Evolutionary conservation across 2,113 vertebrate species (phyloP), one percentile per base, ranked within the genome.

Genomic region (Takifugu flavidus): DNA sequence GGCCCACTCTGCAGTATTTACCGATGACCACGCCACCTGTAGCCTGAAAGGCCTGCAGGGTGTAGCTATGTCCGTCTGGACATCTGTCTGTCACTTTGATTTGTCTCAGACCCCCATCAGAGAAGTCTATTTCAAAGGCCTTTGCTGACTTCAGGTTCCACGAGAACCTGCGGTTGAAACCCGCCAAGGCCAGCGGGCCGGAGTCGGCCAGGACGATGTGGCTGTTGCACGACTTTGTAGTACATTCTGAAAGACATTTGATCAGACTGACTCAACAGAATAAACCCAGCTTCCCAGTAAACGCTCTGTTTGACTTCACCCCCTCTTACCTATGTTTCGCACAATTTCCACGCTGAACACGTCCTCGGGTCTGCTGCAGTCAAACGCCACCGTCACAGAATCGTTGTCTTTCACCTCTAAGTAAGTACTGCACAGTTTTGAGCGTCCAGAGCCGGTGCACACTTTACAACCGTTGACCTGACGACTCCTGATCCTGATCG

Each of bases 1-100:
- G 74, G 34, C 96, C 96, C 0, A 70, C 85, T 60, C 68, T 83
- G 74, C 96, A 98, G 89, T 93, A 98, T 51, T 78, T 92, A 44
- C 92, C 95, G 0, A 98, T 74, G 27, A 14, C 65, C 67, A 87
- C 89, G 0, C 0, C 45, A 0, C 88, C 73, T 0, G 27, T 47
- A 0, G 73, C 55, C 0, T 93, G 63, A 0, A 3, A 65, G 66
- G 89, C 91, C 8, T 59, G 76, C 62, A 97, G 84, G 10, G 53
- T 82, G 84, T 93, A 94, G n/a, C 84, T 84, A 39, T 92, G 67
- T 0, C 70, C 77, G 5, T 94, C 93, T 0, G 86, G 78, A 75
- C 96, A 98, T 0, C 0, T 73, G 26, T 84, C 80, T 0, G 82
- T 86, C 0, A 89, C 89, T 8, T 53, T 28, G 0, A 95, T 79